phyloP scores from a whole-genome alignment of 2,888 invertebrate species.

The Pseudeuparius sepicola region DNA sequence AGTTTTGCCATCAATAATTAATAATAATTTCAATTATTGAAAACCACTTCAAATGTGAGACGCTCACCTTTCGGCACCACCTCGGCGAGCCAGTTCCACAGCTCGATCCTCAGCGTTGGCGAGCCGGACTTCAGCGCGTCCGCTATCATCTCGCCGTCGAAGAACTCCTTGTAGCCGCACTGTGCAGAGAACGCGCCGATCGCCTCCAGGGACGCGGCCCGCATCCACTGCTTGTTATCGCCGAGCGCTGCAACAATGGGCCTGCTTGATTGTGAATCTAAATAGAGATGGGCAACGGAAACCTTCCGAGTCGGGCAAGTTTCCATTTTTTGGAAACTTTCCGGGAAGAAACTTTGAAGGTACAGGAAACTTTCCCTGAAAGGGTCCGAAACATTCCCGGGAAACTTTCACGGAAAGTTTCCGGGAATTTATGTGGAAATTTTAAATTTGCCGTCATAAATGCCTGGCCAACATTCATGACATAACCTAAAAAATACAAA shows the following conservation, averaged over 20 bases:
- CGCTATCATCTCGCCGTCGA: slow-evolving; percentile 81
- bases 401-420: too few species aligned
- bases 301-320: too few species aligned
- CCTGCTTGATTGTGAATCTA: too few species aligned
- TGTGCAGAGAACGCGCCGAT: slow-evolving; percentile 79
- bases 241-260: slow-evolving; percentile 45
- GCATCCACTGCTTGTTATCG: slow-evolving; percentile 68
- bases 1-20: background rate
- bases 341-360: too few species aligned
- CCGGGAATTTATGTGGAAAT: too few species aligned
- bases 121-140: slow-evolving; percentile 82
- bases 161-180: slow-evolving; percentile 68
- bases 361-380: too few species aligned
- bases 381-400: too few species aligned
- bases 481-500: too few species aligned
- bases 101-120: slow-evolving; percentile 68
- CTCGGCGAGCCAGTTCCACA: slow-evolving; percentile 79
- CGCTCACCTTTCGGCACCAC: slow-evolving; percentile 60
- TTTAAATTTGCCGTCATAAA: too few species aligned
- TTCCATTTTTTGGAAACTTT: too few species aligned
- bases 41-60: background rate
- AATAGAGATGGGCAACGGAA: too few species aligned
- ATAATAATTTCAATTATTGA: background rate
- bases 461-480: too few species aligned
- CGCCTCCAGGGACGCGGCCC: slow-evolving; percentile 70